phyloP scores from a whole-genome alignment of 2,113 vertebrate species.

The Upupa epops region DNA sequence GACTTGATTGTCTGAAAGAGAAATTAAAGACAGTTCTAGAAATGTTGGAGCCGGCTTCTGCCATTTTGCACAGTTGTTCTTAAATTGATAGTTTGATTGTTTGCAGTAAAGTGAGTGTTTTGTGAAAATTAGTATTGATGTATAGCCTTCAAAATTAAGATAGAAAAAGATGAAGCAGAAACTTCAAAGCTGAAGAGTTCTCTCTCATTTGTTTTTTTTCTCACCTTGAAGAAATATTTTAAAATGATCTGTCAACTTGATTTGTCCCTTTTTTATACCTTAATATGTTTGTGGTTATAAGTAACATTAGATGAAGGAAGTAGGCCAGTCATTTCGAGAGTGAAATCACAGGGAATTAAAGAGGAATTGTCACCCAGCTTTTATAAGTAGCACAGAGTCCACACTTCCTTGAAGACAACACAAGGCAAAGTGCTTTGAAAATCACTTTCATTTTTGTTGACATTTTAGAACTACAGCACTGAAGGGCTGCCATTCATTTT shows the following conservation, averaged over 20 bases:
- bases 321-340: conserved; percentile 21
- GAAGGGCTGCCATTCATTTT: conserved; percentile 45
- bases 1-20: background rate
- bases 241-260: background rate
- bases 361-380: conserved; percentile 38
- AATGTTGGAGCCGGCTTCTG: background rate
- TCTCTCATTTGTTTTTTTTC: background rate
- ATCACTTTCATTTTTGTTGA: conserved; percentile 32
- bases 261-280: background rate
- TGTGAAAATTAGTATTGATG: background rate
- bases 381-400: conserved; percentile 59
- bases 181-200: background rate
- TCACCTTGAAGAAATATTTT: conserved; percentile 20
- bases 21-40: background rate
- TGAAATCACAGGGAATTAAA: conserved; percentile 66
- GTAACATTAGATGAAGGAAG: conserved; percentile 10
- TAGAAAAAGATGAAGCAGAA: background rate
- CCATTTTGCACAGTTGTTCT: background rate
- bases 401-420: conserved; percentile 41
- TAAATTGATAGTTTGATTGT: background rate
- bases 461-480: conserved; percentile 1
- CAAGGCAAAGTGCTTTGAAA: conserved; percentile 38
- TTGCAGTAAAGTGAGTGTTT: background rate
- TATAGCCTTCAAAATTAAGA: background rate
- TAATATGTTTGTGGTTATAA: conserved; percentile 36